A percentile compares a stretch with the other conserved stretches of the same genome.
Evolutionary conservation across 2,113 vertebrate species (phyloP).

Genomic region (Benitochromis conjunctus): DNA sequence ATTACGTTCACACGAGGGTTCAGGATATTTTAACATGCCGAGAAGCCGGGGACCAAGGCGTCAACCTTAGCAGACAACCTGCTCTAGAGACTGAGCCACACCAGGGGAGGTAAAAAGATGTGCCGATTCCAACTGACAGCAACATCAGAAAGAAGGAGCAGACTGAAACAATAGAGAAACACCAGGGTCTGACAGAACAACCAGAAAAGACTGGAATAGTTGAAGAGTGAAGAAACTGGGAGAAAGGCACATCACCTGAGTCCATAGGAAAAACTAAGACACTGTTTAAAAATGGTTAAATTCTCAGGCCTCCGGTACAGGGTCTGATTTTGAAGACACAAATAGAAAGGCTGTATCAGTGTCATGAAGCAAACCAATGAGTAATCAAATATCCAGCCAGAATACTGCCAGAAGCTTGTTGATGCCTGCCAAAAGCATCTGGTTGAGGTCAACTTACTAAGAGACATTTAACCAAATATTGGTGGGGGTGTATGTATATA

Average conservation of each 20-base stretch:
- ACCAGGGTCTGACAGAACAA: background rate
- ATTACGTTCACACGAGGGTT: background rate
- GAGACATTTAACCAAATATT: background rate
- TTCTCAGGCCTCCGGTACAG: background rate
- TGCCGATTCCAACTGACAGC: background rate
- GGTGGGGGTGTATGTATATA: rapidly evolving
- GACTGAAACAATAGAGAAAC: background rate
- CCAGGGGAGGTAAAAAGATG: background rate
- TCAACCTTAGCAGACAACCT: background rate
- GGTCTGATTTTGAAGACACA: background rate
- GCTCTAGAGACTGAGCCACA: background rate
- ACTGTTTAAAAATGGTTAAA: background rate
- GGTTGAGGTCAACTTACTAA: background rate
- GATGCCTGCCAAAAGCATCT: background rate
- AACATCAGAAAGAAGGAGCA: background rate
- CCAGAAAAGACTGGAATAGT: background rate
- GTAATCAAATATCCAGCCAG: background rate
- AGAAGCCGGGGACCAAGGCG: background rate
- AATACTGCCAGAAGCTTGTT: background rate
- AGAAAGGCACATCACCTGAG: background rate
- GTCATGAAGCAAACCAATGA: background rate
- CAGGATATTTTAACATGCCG: background rate
- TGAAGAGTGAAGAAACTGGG: background rate
- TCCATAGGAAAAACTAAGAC: background rate
- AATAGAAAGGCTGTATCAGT: background rate